A percentile compares a stretch with the other conserved stretches of the same genome.
Conservation (phyloP, 2,113 vertebrate genomes). For the Lonchura striata region DNA sequence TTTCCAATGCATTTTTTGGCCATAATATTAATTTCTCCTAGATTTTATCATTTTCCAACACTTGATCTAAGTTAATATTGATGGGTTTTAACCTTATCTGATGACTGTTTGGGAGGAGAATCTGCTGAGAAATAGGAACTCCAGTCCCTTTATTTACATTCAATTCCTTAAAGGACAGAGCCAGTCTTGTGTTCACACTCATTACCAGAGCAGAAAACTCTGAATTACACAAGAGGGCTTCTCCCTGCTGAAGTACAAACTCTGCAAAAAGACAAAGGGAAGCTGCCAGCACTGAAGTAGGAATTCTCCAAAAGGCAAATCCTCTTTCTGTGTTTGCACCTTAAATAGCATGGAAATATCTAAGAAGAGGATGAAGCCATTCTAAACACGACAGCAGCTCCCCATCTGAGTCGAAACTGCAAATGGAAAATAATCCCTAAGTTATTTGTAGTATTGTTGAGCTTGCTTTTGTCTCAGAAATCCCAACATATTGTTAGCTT, state of each 20-base stretch:
- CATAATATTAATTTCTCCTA: fast-evolving
- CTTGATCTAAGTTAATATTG: neutral
- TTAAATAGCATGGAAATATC: neutral
- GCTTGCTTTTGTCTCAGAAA: constrained; percentile 7
- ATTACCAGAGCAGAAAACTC: neutral
- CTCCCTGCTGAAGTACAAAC: neutral
- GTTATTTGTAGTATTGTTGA: neutral
- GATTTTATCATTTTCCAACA: neutral
- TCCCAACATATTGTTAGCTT: neutral
- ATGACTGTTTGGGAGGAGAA: neutral
- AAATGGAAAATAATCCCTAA: neutral
- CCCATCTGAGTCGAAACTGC: neutral
- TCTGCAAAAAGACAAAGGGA: neutral
- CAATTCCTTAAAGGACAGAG: neutral
- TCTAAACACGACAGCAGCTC: neutral
- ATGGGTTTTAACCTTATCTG: neutral
- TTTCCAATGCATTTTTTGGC: neutral
- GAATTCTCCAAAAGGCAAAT: neutral
- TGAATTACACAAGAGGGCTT: fast-evolving
- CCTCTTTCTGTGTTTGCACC: neutral
- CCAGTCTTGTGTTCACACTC: neutral
- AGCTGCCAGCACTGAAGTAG: neutral
- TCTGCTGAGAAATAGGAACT: neutral
- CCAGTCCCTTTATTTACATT: fast-evolving
- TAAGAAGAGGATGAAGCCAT: neutral